These are phyloP conservation scores for Vimba vimba DNA, from an alignment of 2,113 vertebrate genomes.

Conservation along the genomic window DNA sequence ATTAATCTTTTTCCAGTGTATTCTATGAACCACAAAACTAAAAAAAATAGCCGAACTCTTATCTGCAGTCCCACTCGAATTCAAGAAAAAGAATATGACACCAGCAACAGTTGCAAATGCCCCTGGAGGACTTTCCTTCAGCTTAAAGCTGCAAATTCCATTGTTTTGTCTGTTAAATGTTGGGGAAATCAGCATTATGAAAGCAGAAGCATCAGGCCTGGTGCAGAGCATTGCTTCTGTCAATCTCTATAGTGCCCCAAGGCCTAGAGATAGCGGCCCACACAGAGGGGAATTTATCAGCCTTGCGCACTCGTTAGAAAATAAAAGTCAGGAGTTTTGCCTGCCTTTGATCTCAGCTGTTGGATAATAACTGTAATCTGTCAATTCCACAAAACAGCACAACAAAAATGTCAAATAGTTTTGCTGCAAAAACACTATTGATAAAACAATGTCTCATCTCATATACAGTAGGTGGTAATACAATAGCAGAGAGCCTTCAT, in stretches of 20 bases:
- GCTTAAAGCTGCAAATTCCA: not conserved
- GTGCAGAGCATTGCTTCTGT: slow-evolving; percentile 26
- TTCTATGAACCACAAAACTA: no score
- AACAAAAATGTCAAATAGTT: not conserved
- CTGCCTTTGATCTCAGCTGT: slow-evolving; percentile 37
- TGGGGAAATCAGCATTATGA: not conserved
- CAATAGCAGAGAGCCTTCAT: not conserved
- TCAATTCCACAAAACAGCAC: slow-evolving; percentile 29
- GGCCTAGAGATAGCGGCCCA: slow-evolving; percentile 7
- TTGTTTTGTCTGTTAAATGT: slow-evolving; percentile 5
- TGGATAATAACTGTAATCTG: slow-evolving; percentile 33
- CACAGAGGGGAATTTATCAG: slow-evolving; percentile 34
- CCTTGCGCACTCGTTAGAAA: slow-evolving; percentile 6
- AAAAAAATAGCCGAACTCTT: no score
- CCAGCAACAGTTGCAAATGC: not conserved
- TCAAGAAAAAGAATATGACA: not conserved
- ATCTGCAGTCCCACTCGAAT: not conserved
- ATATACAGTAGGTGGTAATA: not conserved
- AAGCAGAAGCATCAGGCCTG: slow-evolving; percentile 5
- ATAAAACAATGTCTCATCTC: not conserved
- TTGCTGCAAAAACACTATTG: not conserved
- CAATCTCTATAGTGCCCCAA: slow-evolving; percentile 22
- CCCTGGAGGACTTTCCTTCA: not conserved
- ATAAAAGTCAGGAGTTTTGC: slow-evolving; percentile 24
- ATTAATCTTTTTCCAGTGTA: no score